Conservation (phyloP, 2,113 vertebrate species). For the Sphaerodactylus townsendi region DNA sequence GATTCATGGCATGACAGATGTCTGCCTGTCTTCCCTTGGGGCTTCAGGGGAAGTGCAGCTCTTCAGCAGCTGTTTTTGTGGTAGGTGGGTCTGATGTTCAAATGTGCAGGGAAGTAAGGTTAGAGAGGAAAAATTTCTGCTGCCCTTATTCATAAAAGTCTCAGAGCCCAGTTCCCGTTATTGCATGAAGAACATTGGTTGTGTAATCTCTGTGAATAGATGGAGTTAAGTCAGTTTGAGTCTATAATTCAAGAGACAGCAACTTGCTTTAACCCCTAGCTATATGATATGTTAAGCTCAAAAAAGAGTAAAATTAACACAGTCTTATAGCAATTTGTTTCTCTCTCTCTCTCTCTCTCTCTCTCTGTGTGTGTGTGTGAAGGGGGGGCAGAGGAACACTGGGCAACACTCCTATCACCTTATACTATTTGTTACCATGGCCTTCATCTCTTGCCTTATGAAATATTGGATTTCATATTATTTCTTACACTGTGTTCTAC, state of each 20-base stretch:
- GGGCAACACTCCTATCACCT: too few relatives aligned
- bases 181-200: background rate
- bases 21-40: conserved; percentile 56
- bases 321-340: too few relatives aligned
- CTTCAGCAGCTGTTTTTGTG: conserved; percentile 48
- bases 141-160: background rate
- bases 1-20: conserved; percentile 56
- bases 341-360: background rate
- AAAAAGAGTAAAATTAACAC: background rate
- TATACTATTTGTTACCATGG: too few relatives aligned
- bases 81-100: background rate
- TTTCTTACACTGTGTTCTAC: too few relatives aligned
- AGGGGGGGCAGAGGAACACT: background rate
- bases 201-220: background rate
- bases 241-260: background rate
- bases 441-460: too few relatives aligned
- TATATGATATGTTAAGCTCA: background rate
- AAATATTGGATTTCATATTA: too few relatives aligned
- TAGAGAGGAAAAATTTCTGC: conserved; percentile 30
- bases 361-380: background rate
- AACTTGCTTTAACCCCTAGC: background rate
- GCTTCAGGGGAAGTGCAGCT: background rate
- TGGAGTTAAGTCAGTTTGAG: conserved; percentile 26
- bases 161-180: background rate
- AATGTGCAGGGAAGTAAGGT: conserved; percentile 6